Evolutionary conservation across 2,797 vertebrate species (phyloP), one percentile per base, ranked within the genome.

Genomic region (Astyanax mexicanus): DNA sequence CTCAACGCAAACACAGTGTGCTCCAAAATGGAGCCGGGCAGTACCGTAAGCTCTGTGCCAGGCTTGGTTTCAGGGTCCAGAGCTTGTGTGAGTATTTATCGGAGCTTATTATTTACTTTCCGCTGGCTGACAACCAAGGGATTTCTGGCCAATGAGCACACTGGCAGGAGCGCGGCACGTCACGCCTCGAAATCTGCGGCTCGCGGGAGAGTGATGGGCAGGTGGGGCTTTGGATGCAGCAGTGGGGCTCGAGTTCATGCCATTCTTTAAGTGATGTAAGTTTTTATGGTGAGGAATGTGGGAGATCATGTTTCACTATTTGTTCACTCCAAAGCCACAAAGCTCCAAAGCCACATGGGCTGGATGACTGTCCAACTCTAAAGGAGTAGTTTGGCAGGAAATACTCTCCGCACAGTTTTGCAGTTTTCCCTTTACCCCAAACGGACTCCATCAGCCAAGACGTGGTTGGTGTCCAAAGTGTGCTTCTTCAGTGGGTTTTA

Each of bases 1-100:
- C 85, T 86, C 79, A 86, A 60, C 69, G 71, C 65, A 84, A 82
- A 86, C 78, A 81, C 29, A 27, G 75, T 19, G 45, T 23, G 27
- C 21, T 1, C 70, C 57, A 77, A 70, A 77, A 57, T 27, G 15
- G 49, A 72, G 68, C 74, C 79, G 76, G 70, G 76, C 60, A 71
- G 78, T 62, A 69, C 51, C 38, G 61, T 25, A 19, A 55, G 29
- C 67, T 58, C 57, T 19, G 40, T 65, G 75, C 62, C 81, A 77
- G 69, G 65, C 47, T 67, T 29, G 45, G 64, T 64, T 71, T 66
- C 40, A 47, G 55, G 27, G 65, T 77, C 75, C 49, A 69, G 62
- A 69, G 61, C 72, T 69, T 52, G 73, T 76, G 69, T 45, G 25
- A 55, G 25, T 62, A 62, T 78, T 51, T 75, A 61, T 55, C 60